phyloP scores from a whole-genome alignment of 2,113 vertebrate genomes.

The Alectura lathami region DNA sequence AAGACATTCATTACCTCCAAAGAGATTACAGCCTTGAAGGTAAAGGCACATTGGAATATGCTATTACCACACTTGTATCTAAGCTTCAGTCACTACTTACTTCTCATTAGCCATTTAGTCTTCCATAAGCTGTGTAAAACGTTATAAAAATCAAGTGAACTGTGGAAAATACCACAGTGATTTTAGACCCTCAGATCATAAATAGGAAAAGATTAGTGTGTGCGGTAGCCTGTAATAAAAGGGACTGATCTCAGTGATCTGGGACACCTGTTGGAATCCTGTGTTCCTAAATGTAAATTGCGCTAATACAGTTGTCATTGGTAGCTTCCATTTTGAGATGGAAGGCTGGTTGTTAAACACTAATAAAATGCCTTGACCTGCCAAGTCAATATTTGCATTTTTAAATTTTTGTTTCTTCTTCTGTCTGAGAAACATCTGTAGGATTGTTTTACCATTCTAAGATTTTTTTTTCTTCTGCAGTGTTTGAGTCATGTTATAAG shows the following conservation, averaged over 20 bases:
- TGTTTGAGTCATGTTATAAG: not conserved
- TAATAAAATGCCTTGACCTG: not conserved
- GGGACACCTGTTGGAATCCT: not conserved
- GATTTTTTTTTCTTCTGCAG: not conserved
- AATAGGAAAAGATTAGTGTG: not conserved
- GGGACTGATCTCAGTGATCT: not conserved
- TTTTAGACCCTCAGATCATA: not conserved
- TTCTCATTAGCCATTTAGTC: not conserved
- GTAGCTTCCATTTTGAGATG: not conserved
- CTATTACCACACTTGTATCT: not conserved
- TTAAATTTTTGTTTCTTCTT: not conserved
- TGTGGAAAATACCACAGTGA: not conserved
- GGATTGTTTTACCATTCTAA: not conserved
- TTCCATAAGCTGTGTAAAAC: not conserved
- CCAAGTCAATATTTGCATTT: not conserved
- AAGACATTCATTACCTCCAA: not conserved
- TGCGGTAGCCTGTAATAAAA: not conserved
- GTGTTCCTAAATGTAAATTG: not conserved
- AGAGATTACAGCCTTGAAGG: not conserved
- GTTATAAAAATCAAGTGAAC: not conserved
- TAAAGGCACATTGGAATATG: not conserved
- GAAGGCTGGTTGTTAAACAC: not conserved
- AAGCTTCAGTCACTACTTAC: not conserved
- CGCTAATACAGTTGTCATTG: not conserved
- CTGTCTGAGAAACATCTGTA: not conserved